Conservation (phyloP, 2,113 vertebrate species). For the Hippocampus barbouri region DNA sequence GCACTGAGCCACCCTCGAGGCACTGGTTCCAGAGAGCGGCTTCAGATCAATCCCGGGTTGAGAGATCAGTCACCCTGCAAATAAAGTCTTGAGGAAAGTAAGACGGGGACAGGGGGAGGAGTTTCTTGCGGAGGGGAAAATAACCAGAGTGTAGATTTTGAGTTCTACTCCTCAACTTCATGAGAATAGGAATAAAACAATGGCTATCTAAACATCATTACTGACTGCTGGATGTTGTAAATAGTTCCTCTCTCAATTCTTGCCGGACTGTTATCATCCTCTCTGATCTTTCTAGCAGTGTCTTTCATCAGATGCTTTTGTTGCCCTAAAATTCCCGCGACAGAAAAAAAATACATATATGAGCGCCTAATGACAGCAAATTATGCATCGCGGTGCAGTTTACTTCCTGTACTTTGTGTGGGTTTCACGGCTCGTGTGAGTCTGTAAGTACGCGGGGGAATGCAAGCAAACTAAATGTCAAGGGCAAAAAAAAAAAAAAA, state of each 20-base stretch:
- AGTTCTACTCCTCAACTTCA: conserved; percentile 33
- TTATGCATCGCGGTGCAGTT: neutral
- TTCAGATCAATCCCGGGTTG: conserved; percentile 66
- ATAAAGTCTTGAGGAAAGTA: conserved; percentile 49
- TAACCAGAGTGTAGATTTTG: conserved; percentile 51
- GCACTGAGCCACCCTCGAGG: conserved; percentile 65
- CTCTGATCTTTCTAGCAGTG: neutral
- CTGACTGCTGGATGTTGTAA: conserved; percentile 7
- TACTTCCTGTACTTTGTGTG: conserved; percentile 12
- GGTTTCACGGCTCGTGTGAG: conserved; percentile 15
- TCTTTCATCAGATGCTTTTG: neutral
- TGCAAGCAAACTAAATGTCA: conserved; percentile 69
- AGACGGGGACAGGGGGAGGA: conserved; percentile 14
- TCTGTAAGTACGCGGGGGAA: conserved; percentile 35
- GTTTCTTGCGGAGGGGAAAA: conserved; percentile 38
- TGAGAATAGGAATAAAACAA: neutral
- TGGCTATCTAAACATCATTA: conserved; percentile 12
- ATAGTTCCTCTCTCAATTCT: conserved; percentile 5
- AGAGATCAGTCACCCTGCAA: conserved; percentile 56
- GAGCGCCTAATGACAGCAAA: conserved; percentile 11
- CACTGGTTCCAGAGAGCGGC: conserved; percentile 61
- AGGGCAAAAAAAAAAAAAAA: conserved; percentile 43
- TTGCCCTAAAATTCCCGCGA: neutral
- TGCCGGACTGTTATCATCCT: neutral
- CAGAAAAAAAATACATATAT: neutral